Evolutionary conservation across 2,888 invertebrate genomes (phyloP), one percentile per base, ranked within the genome.

Genomic region (Meteorus cinctellus): DNA sequence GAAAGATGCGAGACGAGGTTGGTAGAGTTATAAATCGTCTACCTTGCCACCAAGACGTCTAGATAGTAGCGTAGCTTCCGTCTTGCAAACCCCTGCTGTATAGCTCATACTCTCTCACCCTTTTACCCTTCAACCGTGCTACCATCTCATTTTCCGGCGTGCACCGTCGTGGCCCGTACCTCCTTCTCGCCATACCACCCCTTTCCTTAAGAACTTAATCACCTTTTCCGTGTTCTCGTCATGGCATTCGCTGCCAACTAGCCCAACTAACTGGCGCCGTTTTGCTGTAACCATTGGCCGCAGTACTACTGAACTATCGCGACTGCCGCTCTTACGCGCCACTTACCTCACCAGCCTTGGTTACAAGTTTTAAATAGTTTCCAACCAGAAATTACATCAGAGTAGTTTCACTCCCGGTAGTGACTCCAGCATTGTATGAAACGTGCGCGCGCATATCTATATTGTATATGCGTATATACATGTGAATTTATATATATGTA

Each of bases 11-110:
- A 82, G 82, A 82, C 85, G 83, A 83, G 77, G 78, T 79, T 82
- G 80, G 79, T 72, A 79, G 82, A 84, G 86, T 83, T 82, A 86
- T 87, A 88, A 88, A 87, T 88, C 86, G 84, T 84, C 82, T 81
- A 84, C 83, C 84, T 86, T 83, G 85, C 82, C 81, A 84, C 82
- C 81, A 82, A 83, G 83, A 86, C 83, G 82, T 83, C 81, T 84
- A 85, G 86, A 87, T 86, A 76, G 79, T 66, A 73, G 77, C 72
- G 77, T 71, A 77, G 74, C 72, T 72, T 67, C 77, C 75, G 79
- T 68, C 66, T 69, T 65, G 74, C 77, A 73, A 73, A 63, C 68
- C 70, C 70, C 73, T 77, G 77, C 75, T 71, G 59, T 72, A 70
- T 66, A 71, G 69, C 36, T 36, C 62, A 41, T 12, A 41, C 41